phyloP scores from a whole-genome alignment of 2,113 vertebrate species.

The Psephotus haematonotus region DNA sequence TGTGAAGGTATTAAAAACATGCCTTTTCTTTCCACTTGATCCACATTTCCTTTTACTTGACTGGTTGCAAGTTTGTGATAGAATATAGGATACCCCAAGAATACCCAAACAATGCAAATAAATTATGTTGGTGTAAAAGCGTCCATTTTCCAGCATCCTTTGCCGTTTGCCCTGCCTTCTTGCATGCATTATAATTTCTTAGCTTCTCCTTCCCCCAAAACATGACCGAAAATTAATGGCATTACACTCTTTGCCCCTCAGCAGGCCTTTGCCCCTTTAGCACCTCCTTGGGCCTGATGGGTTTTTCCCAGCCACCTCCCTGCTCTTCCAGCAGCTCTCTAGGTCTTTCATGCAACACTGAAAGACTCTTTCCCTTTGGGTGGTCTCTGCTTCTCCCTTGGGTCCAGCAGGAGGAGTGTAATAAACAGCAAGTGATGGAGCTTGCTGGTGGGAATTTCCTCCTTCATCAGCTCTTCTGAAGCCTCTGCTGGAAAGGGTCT shows the following conservation, averaged over 20 bases:
- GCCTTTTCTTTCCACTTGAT: neutral
- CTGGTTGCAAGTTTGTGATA: neutral
- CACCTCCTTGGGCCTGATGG: neutral
- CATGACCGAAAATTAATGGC: neutral
- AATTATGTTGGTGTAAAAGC: neutral
- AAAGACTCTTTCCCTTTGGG: neutral
- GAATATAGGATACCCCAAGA: neutral
- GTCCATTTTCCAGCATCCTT: neutral
- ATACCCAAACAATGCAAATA: neutral
- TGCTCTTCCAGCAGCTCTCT: neutral
- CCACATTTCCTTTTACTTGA: neutral
- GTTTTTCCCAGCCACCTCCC: neutral
- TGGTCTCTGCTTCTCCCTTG: neutral
- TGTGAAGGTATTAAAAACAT: neutral
- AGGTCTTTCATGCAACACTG: fast-evolving
- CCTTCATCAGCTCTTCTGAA: neutral
- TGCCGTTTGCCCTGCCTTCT: neutral
- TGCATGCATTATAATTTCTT: fast-evolving
- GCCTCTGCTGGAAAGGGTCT: neutral
- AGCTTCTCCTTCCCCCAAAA: neutral
- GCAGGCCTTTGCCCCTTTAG: neutral
- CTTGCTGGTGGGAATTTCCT: neutral
- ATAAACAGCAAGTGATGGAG: neutral
- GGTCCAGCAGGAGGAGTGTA: neutral
- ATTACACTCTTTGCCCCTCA: neutral